Evolutionary conservation across 2,113 vertebrate species (phyloP), one percentile per base, ranked within the genome.

Genomic region (Nothoprocta perdicaria): DNA sequence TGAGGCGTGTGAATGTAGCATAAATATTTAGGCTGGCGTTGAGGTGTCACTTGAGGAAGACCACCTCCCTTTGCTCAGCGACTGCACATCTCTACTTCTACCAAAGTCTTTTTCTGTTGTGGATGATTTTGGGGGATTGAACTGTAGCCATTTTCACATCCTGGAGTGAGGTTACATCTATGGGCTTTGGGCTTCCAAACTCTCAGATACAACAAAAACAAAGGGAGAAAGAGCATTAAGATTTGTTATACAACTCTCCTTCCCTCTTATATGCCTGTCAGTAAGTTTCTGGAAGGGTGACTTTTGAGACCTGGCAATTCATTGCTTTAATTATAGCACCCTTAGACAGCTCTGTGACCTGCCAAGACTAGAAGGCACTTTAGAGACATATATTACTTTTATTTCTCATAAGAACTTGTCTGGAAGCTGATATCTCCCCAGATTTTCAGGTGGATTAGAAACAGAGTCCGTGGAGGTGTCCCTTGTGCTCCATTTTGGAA

Each of bases 261-360:
- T 17, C 75, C 29, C 11, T 41, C 35, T 71, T 52, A 58, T 38
- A n/a, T 72, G 48, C 35, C 2, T 67, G 8, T 6, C 27, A 48
- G 18, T 16, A 74, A 63, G 15, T 68, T 52, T 35, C 89, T 80
- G 40, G 29, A 41, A 60, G 19, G 11, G 12, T 7, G 52, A 13
- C 4, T 74, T 93, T 76, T 72, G 61, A 74, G 26, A 68, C 52
- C 52, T 24, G 86, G 52, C 19, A 65, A 31, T 26, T 48, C 63
- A 43, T 66, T 86, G n/a, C 35, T 57, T 31, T 88, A 93, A 92
- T 81, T 93, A 86, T 89, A 88, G 27, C 50, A 84, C 87, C 61
- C 58, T 82, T 91, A 84, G 76, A 23, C 46, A 58, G 12, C 17
- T 38, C 46, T 1, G 0, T 40, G n/a, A 63, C 29, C 43, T 83